These are phyloP conservation scores for Cyrtorhinus lividipennis DNA, from an alignment of 1,140 invertebrate genomes.

Conservation along the genomic window DNA sequence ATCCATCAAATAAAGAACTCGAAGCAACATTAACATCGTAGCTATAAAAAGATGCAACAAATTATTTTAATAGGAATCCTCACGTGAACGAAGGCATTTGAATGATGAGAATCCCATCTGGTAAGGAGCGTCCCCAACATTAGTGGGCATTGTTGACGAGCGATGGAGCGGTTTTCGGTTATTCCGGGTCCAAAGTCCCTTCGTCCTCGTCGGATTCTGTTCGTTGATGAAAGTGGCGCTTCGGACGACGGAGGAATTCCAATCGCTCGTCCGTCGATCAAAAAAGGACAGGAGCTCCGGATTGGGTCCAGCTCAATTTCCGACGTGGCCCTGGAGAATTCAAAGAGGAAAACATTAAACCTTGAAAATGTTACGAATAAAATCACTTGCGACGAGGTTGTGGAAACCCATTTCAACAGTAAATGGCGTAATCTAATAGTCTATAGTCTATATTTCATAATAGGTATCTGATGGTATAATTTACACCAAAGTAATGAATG, in stretches of 20 bases:
- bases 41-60: too few species aligned
- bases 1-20: too few species aligned
- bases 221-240: constrained; percentile 25
- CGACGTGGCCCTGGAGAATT: constrained; percentile 16
- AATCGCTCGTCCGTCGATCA: constrained; percentile 24
- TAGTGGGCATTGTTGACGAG: constrained; percentile 60
- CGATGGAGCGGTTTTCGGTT: constrained; percentile 43
- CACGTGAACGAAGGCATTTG: constrained; percentile 66
- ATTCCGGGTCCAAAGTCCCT: constrained; percentile 20
- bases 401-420: too few species aligned
- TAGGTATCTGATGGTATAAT: too few species aligned
- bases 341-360: too few species aligned
- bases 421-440: too few species aligned
- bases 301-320: constrained; percentile 26
- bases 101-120: constrained; percentile 45
- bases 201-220: constrained; percentile 17
- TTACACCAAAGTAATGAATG: too few species aligned
- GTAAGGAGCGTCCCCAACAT: constrained; percentile 33
- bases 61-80: too few species aligned
- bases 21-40: too few species aligned
- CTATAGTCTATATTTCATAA: too few species aligned
- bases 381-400: too few species aligned
- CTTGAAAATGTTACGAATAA: too few species aligned
- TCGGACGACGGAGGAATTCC: constrained; percentile 26
- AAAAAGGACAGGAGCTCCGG: constrained; percentile 25